Evolutionary conservation across 2,113 vertebrate species (phyloP).

Genomic region (Cyprinodon brontotheroides): DNA sequence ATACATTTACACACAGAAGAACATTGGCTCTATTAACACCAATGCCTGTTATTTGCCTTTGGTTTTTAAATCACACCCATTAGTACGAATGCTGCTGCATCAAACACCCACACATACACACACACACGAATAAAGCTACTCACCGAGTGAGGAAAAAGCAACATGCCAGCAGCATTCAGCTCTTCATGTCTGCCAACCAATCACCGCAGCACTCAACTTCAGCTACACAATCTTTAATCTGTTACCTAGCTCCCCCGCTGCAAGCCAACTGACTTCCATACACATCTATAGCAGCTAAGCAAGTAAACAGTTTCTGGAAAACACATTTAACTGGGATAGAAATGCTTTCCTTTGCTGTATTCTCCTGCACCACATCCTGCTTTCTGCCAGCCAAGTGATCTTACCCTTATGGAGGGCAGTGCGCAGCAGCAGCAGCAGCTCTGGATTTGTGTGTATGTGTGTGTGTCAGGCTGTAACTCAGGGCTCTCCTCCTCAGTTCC

Average conservation of each 20-base stretch:
- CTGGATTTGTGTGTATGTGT: constrained; percentile 50
- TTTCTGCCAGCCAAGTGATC: constrained; percentile 43
- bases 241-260: constrained; percentile 32
- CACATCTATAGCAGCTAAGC: constrained; percentile 7
- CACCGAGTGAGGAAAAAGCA: constrained; percentile 72
- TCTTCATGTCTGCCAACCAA: constrained; percentile 40
- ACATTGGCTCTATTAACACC: constrained; percentile 39
- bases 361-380: constrained; percentile 50
- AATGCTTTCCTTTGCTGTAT: constrained; percentile 43
- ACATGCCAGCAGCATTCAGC: constrained; percentile 65
- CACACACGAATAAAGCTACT: constrained; percentile 59
- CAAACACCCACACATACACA: constrained; percentile 56
- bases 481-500: constrained; percentile 69
- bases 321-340: constrained; percentile 35
- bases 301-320: constrained; percentile 32
- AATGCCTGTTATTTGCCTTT: constrained; percentile 48
- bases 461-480: constrained; percentile 37
- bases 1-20: constrained; percentile 18
- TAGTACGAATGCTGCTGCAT: constrained; percentile 70
- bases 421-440: constrained; percentile 62
- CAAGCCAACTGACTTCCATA: not conserved
- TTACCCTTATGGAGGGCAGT: constrained; percentile 70
- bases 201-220: constrained; percentile 70
- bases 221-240: constrained; percentile 68
- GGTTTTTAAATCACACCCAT: constrained; percentile 71